Conservation (phyloP, 2,888 invertebrate species). For the Lutraria lutraria region DNA sequence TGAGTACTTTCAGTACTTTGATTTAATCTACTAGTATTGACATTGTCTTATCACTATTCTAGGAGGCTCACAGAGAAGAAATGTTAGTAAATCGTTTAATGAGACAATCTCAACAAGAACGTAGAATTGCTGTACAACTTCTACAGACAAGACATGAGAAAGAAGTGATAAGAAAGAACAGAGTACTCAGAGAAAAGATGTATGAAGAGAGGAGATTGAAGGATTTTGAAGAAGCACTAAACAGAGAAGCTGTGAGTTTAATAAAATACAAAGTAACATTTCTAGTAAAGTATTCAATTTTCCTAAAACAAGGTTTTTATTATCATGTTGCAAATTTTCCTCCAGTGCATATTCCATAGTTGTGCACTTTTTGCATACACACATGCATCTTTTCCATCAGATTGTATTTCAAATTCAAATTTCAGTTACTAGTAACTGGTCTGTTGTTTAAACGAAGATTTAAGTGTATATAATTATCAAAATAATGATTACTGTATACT, state of each 20-base stretch:
- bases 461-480: neutral
- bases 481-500: neutral
- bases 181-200: constrained; percentile 84
- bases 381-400: neutral
- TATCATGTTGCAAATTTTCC: neutral
- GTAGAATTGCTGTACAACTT: constrained; percentile 86
- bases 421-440: neutral
- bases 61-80: constrained; percentile 86
- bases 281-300: neutral
- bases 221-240: constrained; percentile 86
- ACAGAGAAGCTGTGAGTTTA: constrained; percentile 84
- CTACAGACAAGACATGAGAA: constrained; percentile 86
- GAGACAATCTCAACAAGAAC: constrained; percentile 86
- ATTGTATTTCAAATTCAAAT: neutral
- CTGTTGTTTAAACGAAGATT: neutral
- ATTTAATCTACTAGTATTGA: too few species aligned
- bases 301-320: neutral
- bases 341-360: too few species aligned
- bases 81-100: constrained; percentile 86
- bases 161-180: constrained; percentile 85
- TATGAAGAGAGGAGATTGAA: constrained; percentile 84
- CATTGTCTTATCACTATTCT: neutral
- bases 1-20: too few species aligned
- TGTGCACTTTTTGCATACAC: neutral
- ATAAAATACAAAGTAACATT: too few species aligned